Conservation (phyloP, 2,113 vertebrate genomes). For the Solenodon paradoxus region DNA sequence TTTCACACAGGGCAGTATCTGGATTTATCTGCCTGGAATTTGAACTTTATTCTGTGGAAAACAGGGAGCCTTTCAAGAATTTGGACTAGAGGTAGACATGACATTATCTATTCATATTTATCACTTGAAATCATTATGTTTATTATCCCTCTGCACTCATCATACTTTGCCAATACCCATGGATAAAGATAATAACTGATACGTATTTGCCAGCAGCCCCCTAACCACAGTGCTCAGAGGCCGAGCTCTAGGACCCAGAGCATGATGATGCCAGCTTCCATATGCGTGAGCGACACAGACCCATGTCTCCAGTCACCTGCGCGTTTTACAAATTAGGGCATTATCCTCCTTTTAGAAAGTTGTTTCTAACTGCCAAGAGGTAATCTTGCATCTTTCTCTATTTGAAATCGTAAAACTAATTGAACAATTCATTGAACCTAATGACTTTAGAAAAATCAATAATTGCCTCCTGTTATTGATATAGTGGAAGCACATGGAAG, state of each 20-base stretch:
- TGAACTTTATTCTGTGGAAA: not conserved
- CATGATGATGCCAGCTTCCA: constrained; percentile 39
- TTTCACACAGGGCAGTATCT: not conserved
- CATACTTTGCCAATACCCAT: constrained; percentile 72
- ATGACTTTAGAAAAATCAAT: constrained; percentile 85
- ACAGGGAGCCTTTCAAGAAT: not conserved
- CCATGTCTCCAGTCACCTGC: constrained; percentile 63
- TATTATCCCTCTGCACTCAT: constrained; percentile 76
- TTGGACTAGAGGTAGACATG: not conserved
- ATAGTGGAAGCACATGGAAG: constrained; percentile 72
- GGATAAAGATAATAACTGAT: constrained; percentile 73
- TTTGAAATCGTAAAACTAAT: constrained; percentile 83
- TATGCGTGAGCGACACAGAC: constrained; percentile 49
- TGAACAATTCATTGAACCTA: constrained; percentile 83
- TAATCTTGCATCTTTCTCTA: constrained; percentile 80
- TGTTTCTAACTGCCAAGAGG: constrained; percentile 77
- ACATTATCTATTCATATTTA: not conserved
- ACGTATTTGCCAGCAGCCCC: constrained; percentile 64
- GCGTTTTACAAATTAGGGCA: constrained; percentile 76
- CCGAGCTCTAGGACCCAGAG: constrained; percentile 40
- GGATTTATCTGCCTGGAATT: not conserved
- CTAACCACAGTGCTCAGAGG: constrained; percentile 63
- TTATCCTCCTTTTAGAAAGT: constrained; percentile 67
- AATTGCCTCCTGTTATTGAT: constrained; percentile 84
- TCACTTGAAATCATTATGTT: constrained; percentile 44